Percentiles rank a stretch among this genome's conserved stretches.
Conservation (phyloP, 1,140 invertebrate species). For the Bombus haemorrhoidalis region DNA sequence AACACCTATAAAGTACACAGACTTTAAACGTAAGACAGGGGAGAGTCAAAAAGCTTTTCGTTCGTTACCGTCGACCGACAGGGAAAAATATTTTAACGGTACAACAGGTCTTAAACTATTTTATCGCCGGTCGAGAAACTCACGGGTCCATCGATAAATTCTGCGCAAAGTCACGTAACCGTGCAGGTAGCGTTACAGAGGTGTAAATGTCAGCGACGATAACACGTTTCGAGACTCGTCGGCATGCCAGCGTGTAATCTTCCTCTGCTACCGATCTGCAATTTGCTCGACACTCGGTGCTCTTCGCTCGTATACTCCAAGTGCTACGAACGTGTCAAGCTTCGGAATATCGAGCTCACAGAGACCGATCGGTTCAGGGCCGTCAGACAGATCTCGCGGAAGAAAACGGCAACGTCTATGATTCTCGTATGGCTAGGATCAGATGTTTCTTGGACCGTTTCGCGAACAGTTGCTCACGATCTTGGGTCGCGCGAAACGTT, state of each 20-base stretch:
- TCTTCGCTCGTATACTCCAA: not conserved
- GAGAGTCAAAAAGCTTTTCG: not conserved
- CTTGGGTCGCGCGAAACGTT: constrained; percentile 36
- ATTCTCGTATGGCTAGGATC: not conserved
- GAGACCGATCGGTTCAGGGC: not conserved
- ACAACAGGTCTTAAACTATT: constrained; percentile 10
- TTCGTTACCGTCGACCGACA: not conserved
- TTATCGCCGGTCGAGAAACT: constrained; percentile 4
- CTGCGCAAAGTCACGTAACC: constrained; percentile 46
- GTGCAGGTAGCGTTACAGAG: constrained; percentile 56
- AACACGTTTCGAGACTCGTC: constrained; percentile 59
- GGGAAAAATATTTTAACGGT: constrained; percentile 16
- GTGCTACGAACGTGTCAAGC: not conserved
- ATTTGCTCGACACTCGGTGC: constrained; percentile 43
- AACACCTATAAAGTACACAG: not conserved
- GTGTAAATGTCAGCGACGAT: constrained; percentile 67
- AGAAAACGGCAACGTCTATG: not conserved
- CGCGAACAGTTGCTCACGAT: constrained; percentile 31
- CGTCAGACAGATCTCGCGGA: not conserved
- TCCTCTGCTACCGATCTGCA: constrained; percentile 62
- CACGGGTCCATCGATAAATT: constrained; percentile 18
- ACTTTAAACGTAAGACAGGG: not conserved
- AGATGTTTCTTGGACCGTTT: not conserved
- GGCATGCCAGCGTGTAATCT: constrained; percentile 60
- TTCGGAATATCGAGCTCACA: not conserved